Conservation (phyloP, 53 echinoderm and acorn worm genomes). For the Henricia sp. region DNA sequence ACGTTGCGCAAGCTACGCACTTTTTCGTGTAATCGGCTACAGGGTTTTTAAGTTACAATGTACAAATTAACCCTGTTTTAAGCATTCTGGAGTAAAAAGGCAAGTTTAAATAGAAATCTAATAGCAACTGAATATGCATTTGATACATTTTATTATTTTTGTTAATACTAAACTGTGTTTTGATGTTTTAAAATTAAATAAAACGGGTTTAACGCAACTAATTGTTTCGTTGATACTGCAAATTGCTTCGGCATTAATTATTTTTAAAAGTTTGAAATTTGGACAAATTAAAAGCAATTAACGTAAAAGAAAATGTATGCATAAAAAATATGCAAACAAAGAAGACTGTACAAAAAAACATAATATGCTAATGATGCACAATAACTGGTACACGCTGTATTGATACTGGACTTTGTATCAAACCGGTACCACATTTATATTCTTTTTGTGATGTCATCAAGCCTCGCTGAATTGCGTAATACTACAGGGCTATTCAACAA, state of each 20-base stretch:
- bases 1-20: too few species aligned
- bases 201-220: background rate
- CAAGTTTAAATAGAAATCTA: constrained; percentile 22
- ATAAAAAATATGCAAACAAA: too few species aligned
- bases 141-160: background rate
- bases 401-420: too few species aligned
- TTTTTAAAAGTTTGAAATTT: background rate
- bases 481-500: too few species aligned
- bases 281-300: background rate
- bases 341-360: too few species aligned
- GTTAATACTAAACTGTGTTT: background rate
- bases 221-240: background rate
- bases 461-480: too few species aligned
- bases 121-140: background rate
- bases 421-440: too few species aligned
- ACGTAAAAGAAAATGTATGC: too few species aligned
- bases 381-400: too few species aligned
- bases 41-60: constrained; percentile 19
- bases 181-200: background rate
- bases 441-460: too few species aligned
- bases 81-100: constrained; percentile 10
- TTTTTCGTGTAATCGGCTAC: background rate
- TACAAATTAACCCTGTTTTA: constrained; percentile 31
- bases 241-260: background rate
- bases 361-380: too few species aligned